A percentile compares a stretch with the other conserved stretches of the same genome.
Conservation (phyloP, 2,888 invertebrate species). For the Trachelus troglodyta region DNA sequence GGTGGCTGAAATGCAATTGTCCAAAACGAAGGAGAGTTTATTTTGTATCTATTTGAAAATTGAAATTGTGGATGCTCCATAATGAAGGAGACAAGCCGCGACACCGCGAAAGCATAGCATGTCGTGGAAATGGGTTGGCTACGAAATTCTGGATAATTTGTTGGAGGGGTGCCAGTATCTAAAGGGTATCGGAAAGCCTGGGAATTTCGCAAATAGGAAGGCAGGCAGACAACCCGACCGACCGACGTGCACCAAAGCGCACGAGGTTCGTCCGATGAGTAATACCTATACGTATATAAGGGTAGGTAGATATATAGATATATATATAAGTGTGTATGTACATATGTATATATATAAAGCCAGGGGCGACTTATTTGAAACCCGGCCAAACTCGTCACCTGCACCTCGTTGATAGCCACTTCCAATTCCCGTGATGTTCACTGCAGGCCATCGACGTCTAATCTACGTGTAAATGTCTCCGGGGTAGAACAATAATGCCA, state of each 20-base stretch:
- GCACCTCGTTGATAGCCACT: conserved; percentile 36
- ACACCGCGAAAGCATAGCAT: conserved; percentile 22
- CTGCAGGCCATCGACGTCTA: conserved; percentile 29
- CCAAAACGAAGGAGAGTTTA: background rate
- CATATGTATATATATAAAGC: background rate
- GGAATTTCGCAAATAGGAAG: background rate
- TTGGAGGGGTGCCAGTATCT: conserved; percentile 46
- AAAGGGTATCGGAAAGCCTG: conserved; percentile 24
- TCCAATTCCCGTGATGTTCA: conserved; percentile 38
- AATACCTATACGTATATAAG: conserved; percentile 1
- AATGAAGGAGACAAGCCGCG: conserved; percentile 16
- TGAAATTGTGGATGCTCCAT: conserved; percentile 10
- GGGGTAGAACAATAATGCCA: background rate
- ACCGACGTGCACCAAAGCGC: conserved; percentile 8
- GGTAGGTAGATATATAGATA: background rate
- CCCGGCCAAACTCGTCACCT: conserved; percentile 46
- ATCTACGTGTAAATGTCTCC: conserved; percentile 48
- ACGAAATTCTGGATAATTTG: conserved; percentile 43
- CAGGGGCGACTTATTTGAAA: conserved; percentile 35
- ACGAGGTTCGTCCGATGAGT: conserved; percentile 13
- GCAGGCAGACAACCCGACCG: conserved; percentile 4
- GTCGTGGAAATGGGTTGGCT: conserved; percentile 28
- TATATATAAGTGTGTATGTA: background rate
- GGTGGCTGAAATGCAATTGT: background rate
- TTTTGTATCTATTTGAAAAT: background rate